Conservation (phyloP, 2,888 invertebrate species). For the Standfussiana lucernea region DNA sequence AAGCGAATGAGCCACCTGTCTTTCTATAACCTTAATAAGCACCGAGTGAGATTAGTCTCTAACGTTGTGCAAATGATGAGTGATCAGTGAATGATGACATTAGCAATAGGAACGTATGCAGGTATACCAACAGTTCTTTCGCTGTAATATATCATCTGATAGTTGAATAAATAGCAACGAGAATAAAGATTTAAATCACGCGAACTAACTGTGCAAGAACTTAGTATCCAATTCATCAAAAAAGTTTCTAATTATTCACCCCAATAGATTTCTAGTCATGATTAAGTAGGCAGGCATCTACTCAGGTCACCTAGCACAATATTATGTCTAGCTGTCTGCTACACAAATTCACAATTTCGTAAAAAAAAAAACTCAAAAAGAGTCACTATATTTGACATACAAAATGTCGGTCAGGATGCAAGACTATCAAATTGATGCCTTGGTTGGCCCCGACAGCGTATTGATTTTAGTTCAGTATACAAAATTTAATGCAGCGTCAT, state of each 20-base stretch:
- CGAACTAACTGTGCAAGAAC: not conserved
- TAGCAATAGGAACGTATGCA: too few species aligned
- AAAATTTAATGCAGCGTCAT: slow-evolving; percentile 25
- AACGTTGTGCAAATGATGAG: not conserved
- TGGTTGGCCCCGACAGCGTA: not conserved
- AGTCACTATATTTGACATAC: not conserved
- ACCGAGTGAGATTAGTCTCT: not conserved
- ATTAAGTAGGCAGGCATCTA: not conserved
- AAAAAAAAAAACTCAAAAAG: not conserved
- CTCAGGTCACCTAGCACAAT: not conserved
- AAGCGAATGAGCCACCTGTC: too few species aligned
- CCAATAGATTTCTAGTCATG: too few species aligned
- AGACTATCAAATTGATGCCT: not conserved
- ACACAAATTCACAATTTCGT: not conserved
- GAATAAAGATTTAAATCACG: too few species aligned
- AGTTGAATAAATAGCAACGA: not conserved
- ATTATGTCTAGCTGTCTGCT: not conserved
- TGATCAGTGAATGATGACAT: not conserved
- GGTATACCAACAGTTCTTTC: not conserved
- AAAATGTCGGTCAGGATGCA: not conserved
- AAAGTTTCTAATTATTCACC: not conserved
- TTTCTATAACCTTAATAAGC: too few species aligned
- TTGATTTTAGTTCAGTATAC: slow-evolving; percentile 6
- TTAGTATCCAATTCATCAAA: not conserved
- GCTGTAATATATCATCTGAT: not conserved